phyloP scores from a whole-genome alignment of 1,140 invertebrate genomes.

The Bilobella aurantiaca region DNA sequence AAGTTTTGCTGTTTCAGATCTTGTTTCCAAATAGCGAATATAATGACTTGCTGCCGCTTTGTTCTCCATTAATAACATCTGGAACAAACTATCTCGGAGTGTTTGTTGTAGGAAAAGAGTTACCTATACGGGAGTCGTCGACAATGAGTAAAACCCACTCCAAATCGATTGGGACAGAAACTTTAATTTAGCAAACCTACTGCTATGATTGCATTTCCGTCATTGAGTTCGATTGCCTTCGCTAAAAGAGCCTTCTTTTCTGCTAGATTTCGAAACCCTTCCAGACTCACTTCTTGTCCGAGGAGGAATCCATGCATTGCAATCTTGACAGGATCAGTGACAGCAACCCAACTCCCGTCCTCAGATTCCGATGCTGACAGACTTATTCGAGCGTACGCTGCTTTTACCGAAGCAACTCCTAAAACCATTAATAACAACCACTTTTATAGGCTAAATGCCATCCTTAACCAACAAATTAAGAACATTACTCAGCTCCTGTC shows the following conservation, averaged over 20 bases:
- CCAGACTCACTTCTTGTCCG: constrained; percentile 38
- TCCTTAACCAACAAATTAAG: too few species aligned
- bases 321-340: neutral
- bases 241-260: constrained; percentile 45
- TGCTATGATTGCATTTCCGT: constrained; percentile 48
- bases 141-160: constrained; percentile 8
- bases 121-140: constrained; percentile 38
- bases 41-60: constrained; percentile 45
- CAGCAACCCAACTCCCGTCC: too few species aligned
- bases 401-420: too few species aligned
- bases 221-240: constrained; percentile 43
- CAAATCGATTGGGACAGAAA: too few species aligned
- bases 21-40: constrained; percentile 45
- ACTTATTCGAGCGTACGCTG: too few species aligned
- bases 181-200: too few species aligned
- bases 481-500: constrained; percentile 6
- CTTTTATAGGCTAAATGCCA: too few species aligned
- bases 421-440: too few species aligned
- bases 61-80: constrained; percentile 43
- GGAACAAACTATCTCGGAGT: constrained; percentile 43
- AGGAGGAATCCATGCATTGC: constrained; percentile 8
- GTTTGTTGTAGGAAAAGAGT: constrained; percentile 46
- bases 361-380: too few species aligned
- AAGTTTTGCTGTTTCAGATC: constrained; percentile 44
- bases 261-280: constrained; percentile 45